phyloP scores from a whole-genome alignment of 1,140 invertebrate species.

The Ooceraea biroi region DNA sequence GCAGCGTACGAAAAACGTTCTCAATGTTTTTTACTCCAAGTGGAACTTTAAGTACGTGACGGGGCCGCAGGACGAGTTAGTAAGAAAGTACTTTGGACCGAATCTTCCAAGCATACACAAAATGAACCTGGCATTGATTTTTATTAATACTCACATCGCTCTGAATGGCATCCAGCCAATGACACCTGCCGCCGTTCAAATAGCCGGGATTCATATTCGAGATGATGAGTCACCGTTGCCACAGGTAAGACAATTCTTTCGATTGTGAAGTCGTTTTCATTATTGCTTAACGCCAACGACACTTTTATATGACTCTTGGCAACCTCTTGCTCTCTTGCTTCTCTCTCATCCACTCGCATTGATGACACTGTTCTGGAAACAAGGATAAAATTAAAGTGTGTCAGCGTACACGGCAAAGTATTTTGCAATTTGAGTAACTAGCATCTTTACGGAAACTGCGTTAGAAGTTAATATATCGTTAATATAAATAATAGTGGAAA shows the following conservation, averaged over 20 bases:
- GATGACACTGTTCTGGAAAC: no score
- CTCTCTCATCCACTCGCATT: no score
- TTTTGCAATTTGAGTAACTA: no score
- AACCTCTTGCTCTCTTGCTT: no score
- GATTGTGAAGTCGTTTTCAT: background rate
- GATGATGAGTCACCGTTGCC: conserved; percentile 72
- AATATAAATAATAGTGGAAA: no score
- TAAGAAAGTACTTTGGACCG: conserved; percentile 82
- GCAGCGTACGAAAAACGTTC: conserved; percentile 87
- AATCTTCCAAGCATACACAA: conserved; percentile 81
- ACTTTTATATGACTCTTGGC: no score
- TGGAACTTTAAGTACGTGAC: conserved; percentile 70
- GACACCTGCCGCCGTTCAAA: conserved; percentile 86
- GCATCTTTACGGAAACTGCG: no score
- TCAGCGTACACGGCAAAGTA: no score
- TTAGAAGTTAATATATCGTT: no score
- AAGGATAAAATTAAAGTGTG: no score
- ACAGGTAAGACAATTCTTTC: conserved; percentile 59
- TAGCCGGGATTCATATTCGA: conserved; percentile 87
- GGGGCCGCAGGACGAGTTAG: conserved; percentile 74
- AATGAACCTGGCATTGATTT: conserved; percentile 86
- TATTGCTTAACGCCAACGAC: no score
- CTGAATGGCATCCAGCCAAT: conserved; percentile 85
- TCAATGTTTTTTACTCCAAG: conserved; percentile 64
- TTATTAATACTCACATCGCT: conserved; percentile 88